Percentiles rank a stretch among this genome's conserved stretches.
Evolutionary conservation across 2,113 vertebrate genomes (phyloP).

Genomic region (Platysternon megacephalum): DNA sequence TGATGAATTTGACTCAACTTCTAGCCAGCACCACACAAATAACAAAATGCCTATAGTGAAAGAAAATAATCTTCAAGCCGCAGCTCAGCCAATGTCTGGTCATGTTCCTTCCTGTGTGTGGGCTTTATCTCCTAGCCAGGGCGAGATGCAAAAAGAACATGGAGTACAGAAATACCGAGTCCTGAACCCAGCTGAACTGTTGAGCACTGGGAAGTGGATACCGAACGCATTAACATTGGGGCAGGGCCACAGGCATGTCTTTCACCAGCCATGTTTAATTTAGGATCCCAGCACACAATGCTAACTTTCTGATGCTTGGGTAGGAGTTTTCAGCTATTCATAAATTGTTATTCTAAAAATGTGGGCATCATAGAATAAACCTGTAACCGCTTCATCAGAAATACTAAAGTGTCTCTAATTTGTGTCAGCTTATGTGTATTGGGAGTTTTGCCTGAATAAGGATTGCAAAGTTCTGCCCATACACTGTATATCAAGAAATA

Average conservation of each 20-base stretch:
- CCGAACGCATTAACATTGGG: background rate
- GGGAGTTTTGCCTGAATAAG: background rate
- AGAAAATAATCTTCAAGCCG: background rate
- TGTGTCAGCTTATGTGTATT: background rate
- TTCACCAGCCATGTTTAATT: background rate
- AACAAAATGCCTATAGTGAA: background rate
- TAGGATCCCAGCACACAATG: background rate
- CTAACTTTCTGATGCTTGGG: background rate
- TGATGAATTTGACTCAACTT: background rate
- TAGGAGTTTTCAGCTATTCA: no score
- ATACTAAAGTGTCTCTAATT: background rate
- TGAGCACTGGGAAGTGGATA: background rate
- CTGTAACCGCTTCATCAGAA: background rate
- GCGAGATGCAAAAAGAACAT: background rate
- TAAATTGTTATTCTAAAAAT: no score
- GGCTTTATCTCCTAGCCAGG: background rate
- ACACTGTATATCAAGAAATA: background rate
- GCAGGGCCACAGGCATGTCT: background rate
- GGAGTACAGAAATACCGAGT: background rate
- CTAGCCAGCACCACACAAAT: background rate
- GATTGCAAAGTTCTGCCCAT: background rate
- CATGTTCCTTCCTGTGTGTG: background rate
- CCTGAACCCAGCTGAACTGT: constrained; percentile 12
- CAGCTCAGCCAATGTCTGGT: background rate
- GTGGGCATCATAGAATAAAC: background rate